Evolutionary conservation across 2,888 invertebrate species (phyloP).

Genomic region (Metopia argyrocephala): DNA sequence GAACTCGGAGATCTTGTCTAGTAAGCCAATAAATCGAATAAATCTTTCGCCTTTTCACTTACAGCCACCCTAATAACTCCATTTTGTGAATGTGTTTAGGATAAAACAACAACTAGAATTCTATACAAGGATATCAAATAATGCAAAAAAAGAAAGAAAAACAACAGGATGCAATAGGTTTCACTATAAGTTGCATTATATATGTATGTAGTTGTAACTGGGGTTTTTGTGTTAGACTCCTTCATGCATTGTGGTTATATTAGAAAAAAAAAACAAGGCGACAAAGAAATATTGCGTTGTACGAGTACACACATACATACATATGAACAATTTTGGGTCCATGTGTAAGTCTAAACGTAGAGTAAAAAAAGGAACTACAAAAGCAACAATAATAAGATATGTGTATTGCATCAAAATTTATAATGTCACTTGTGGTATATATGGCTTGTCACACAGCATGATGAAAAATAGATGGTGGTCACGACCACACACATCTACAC

Average conservation of each 20-base stretch:
- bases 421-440: constrained; percentile 70
- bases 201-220: constrained; percentile 15
- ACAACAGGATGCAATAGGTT: constrained; percentile 52
- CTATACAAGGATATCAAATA: constrained; percentile 29
- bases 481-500: constrained; percentile 40
- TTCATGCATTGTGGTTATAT: constrained; percentile 31
- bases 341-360: constrained; percentile 38
- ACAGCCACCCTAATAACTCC: background rate
- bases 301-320: background rate
- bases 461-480: constrained; percentile 64
- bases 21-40: no score
- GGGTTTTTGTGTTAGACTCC: background rate
- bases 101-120: constrained; percentile 30
- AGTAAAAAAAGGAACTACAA: background rate
- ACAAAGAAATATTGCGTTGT: no score
- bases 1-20: no score
- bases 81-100: constrained; percentile 16
- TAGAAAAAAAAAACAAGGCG: constrained; percentile 4
- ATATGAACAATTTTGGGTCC: constrained; percentile 3
- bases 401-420: constrained; percentile 75
- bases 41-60: background rate
- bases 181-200: constrained; percentile 46
- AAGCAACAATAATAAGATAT: background rate
- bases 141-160: no score
- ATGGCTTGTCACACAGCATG: constrained; percentile 61